These are phyloP conservation scores for Tichodroma muraria DNA, from an alignment of 2,113 vertebrate species.

Conservation along the genomic window DNA sequence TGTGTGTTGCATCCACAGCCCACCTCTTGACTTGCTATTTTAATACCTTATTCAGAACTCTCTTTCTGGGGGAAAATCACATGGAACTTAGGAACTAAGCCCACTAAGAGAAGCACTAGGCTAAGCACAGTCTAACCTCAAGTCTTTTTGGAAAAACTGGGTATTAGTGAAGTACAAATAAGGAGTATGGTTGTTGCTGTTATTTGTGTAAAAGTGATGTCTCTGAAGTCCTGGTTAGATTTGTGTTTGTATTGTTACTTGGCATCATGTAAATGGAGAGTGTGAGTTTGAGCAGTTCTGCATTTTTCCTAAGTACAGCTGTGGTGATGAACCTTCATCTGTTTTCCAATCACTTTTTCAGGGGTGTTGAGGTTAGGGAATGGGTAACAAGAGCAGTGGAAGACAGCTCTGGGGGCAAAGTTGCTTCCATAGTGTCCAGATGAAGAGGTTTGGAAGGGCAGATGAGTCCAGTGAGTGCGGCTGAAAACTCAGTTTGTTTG, in stretches of 20 bases:
- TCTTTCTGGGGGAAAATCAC: neutral
- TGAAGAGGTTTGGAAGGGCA: neutral
- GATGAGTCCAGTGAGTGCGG: neutral
- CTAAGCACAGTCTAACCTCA: neutral
- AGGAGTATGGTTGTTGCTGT: neutral
- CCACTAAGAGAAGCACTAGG: neutral
- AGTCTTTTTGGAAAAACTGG: neutral
- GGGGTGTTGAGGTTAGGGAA: neutral
- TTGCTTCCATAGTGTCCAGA: neutral
- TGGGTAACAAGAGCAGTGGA: neutral
- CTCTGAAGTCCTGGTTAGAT: neutral
- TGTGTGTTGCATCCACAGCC: neutral
- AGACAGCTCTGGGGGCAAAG: neutral
- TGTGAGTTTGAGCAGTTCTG: neutral
- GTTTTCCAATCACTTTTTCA: neutral
- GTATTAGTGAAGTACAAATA: neutral
- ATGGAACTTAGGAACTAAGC: neutral
- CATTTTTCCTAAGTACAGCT: fast-evolving
- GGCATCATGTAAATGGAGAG: neutral
- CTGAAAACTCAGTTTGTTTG: neutral
- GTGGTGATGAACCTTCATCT: neutral
- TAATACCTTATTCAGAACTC: neutral
- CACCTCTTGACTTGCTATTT: neutral
- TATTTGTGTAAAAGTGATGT: neutral
- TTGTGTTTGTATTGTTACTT: neutral